Conservation (phyloP, 2,797 vertebrate genomes). For the Mus minutoides region DNA sequence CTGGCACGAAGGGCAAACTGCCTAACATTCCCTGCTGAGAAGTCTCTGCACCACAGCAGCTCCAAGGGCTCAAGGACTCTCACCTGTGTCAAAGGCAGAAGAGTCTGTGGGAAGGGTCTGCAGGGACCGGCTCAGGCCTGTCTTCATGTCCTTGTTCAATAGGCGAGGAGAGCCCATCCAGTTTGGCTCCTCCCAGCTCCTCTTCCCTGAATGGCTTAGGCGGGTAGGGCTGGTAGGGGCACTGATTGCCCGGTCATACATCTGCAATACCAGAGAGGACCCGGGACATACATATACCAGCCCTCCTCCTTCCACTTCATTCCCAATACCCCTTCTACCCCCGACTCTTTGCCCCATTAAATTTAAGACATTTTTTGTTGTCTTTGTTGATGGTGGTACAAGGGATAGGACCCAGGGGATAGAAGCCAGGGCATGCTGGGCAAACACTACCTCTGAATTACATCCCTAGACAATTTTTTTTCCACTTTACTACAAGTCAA, state of each 20-base stretch:
- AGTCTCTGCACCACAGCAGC: conserved; percentile 55
- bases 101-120: conserved; percentile 94
- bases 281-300: background rate
- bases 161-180: conserved; percentile 96
- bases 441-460: background rate
- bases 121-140: conserved; percentile 94
- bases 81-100: conserved; percentile 84
- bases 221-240: conserved; percentile 97
- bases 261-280: conserved; percentile 86
- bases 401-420: background rate
- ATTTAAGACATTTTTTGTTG: background rate
- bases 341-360: background rate
- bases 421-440: background rate
- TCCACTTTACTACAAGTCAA: background rate
- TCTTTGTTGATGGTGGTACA: background rate
- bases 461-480: background rate
- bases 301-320: rapidly evolving
- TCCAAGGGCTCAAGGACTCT: conserved; percentile 76
- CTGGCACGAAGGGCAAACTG: background rate
- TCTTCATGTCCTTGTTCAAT: conserved; percentile 94
- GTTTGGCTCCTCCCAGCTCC: conserved; percentile 98
- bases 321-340: background rate
- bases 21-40: background rate
- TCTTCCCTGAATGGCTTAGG: conserved; percentile 91
- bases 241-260: conserved; percentile 97